Evolutionary conservation across 1,140 invertebrate genomes (phyloP), one percentile per base, ranked within the genome.

Genomic region (Amphibalanus amphitrite): DNA sequence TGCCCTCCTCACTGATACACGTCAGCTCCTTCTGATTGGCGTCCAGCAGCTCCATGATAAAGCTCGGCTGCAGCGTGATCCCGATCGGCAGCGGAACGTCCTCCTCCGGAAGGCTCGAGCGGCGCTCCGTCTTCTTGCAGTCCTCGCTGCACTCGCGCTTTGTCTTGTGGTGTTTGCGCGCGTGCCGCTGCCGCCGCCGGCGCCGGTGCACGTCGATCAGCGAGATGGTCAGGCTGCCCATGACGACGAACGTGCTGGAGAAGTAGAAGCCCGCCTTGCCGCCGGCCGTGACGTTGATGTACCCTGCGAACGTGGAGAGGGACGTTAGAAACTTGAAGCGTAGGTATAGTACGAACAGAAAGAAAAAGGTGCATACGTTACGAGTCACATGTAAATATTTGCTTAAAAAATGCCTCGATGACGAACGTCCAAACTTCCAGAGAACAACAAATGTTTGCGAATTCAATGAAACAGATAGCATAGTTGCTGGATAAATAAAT

Each of bases 261-360:
- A 91, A 89, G 79, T 90, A 91, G 79, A 90, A 92, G 10, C 90
- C 90, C 15, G 86, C 85, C 76, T 90, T 87, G 72, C 86, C 85
- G 28, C 88, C 88, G 75, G 84, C 89, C 15, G 85, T 84, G 17
- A 86, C 84, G 78, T 90, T 91, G 75, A 91, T 88, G 78, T 90
- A 90, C 26, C 89, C 89, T 91, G 78, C 0, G 73, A 73, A 69
- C n/a, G 10, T 73, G 20, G n/a, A 69, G 17, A 28, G 29, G 29
- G 70, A 67, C 33, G 33, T 38, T 38, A 38, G 33, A 4, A 15
- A 38, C 15, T 4, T 4, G 33, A 15, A 15, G 15, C 33, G 33
- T 6, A 38, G 4, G 33, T 6, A 15, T 6, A 15, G 4, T 38
- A 15, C 4, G 33, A 38, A 15, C n/a, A n/a, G n/a, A n/a, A n/a